Conservation (phyloP, 30 jellyfish, hydroid and myxozoan genomes). For the Cassiopea xamachana region DNA sequence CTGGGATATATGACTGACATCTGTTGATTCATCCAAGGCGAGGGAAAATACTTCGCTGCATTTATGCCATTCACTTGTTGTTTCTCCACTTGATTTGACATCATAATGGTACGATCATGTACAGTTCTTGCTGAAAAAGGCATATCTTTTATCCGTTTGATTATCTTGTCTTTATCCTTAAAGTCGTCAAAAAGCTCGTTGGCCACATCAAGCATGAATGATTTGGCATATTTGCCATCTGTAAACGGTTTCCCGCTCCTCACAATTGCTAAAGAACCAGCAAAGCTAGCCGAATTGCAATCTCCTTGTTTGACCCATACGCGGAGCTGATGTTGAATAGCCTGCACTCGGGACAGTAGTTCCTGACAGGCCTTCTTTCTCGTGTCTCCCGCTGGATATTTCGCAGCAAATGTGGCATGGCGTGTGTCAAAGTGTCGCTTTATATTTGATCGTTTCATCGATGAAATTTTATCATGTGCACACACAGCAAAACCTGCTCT, state of each 20-base stretch:
- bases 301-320: neutral
- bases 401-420: neutral
- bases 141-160: neutral
- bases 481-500: neutral
- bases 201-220: neutral
- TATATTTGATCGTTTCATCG: neutral
- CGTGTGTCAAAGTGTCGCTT: neutral
- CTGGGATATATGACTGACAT: neutral
- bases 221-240: neutral
- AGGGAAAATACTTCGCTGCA: neutral
- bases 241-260: neutral
- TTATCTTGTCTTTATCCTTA: neutral
- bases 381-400: neutral
- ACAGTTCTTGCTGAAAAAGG: neutral
- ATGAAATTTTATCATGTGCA: neutral
- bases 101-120: neutral
- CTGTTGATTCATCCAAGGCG: neutral
- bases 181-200: neutral
- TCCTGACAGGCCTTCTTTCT: neutral
- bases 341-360: neutral
- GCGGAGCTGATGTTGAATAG: neutral
- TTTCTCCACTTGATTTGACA: neutral
- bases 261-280: neutral
- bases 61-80: neutral
- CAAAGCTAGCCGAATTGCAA: neutral